Percentiles rank a stretch among this genome's conserved stretches.
phyloP scores from a whole-genome alignment of 2,113 vertebrate species.

The Crotalus helleri region DNA sequence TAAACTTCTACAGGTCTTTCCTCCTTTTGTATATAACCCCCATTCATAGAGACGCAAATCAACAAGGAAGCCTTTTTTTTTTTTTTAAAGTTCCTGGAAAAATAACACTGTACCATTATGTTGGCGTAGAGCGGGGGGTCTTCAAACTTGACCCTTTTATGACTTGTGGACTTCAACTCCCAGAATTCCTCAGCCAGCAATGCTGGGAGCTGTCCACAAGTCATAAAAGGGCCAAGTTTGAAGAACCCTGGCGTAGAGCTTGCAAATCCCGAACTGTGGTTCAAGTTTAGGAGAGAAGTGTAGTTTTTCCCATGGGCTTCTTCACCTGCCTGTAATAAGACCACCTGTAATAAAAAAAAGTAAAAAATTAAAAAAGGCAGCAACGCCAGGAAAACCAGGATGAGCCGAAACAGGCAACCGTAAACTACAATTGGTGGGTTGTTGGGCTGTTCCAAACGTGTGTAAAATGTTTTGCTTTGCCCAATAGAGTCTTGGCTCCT shows the following conservation, averaged over 20 bases:
- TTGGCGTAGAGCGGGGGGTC: background rate
- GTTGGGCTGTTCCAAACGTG: background rate
- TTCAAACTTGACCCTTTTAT: too few species aligned
- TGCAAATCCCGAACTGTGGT: too few species aligned
- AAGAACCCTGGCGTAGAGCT: too few species aligned
- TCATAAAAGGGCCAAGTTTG: too few species aligned
- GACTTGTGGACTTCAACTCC: too few species aligned
- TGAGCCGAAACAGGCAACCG: background rate
- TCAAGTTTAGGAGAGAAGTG: too few species aligned
- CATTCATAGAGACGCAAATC: conserved; percentile 9
- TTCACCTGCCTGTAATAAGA: background rate
- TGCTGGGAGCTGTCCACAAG: too few species aligned
- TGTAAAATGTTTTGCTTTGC: background rate
- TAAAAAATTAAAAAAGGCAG: background rate
- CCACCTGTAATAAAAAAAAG: too few species aligned
- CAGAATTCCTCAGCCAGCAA: too few species aligned
- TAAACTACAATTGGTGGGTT: background rate
- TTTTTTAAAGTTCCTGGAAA: background rate
- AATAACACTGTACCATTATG: background rate
- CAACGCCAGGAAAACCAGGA: background rate
- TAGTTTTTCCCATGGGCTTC: too few species aligned
- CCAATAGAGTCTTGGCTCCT: conserved; percentile 4
- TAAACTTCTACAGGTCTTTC: background rate
- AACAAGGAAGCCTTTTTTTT: background rate
- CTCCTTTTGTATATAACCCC: conserved; percentile 9